Evolutionary conservation across 1,140 invertebrate species (phyloP).

Genomic region (Bombus breviceps): DNA sequence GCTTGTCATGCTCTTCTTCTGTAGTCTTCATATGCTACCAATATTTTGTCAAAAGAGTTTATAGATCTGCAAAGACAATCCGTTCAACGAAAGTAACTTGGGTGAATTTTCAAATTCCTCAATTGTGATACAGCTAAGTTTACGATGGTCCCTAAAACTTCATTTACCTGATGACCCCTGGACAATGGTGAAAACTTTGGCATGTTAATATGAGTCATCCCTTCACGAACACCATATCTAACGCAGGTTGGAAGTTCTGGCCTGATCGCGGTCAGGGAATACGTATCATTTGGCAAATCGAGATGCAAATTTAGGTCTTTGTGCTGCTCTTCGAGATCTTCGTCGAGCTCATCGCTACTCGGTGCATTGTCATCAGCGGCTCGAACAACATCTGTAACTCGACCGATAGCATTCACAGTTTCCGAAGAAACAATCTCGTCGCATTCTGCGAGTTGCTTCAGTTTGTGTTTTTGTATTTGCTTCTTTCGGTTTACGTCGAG

Average conservation of each 20-base stretch:
- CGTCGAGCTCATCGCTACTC: slow-evolving; percentile 69
- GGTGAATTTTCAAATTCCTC: neutral
- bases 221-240: slow-evolving; percentile 73
- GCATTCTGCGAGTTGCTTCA: slow-evolving; percentile 63
- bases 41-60: neutral
- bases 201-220: slow-evolving; percentile 72
- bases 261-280: slow-evolving; percentile 73
- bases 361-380: slow-evolving; percentile 56
- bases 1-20: neutral
- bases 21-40: neutral
- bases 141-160: neutral
- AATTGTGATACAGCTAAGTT: neutral
- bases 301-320: slow-evolving; percentile 68
- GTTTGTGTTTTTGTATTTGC: slow-evolving; percentile 25
- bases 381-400: slow-evolving; percentile 49
- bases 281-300: slow-evolving; percentile 71
- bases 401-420: slow-evolving; percentile 56
- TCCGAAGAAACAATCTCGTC: slow-evolving; percentile 65
- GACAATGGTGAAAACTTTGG: slow-evolving; percentile 76
- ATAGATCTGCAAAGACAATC: neutral
- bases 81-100: neutral
- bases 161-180: slow-evolving; percentile 75
- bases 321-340: slow-evolving; percentile 71
- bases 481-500: slow-evolving; percentile 31
- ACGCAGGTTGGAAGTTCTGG: slow-evolving; percentile 68